Evolutionary conservation across 2,113 vertebrate genomes (phyloP), one percentile per base, ranked within the genome.

Genomic region (Rhabdomys dilectus): DNA sequence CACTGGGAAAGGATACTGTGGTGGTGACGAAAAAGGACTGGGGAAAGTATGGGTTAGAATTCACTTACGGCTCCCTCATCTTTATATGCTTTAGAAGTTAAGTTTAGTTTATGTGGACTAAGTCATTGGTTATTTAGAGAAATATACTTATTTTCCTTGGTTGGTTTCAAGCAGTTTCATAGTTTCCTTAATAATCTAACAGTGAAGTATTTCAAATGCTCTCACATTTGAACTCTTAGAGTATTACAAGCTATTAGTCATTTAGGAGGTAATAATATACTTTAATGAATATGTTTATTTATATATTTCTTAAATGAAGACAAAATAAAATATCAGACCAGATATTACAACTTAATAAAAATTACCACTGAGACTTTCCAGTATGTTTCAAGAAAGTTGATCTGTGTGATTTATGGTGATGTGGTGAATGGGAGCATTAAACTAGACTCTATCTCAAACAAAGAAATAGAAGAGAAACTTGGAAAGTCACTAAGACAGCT

Each of bases 211-310:
- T 36, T 82, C 16, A 39, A 13, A 22, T 11, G 10, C 4, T n/a
- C 21, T 76, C n/a, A 56, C 22, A 48, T 68, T 68, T 51, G 70
- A 72, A 42, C 60, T 7, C 91, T 72, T 72, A 13, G 15, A 80
- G 78, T 58, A 58, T n/a, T 19, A 77, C 45, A 17, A 45, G 48
- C 89, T 53, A 39, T 17, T 80, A 58, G 51, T 64, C 58, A 60
- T 60, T 60, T 88, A 11, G 48, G n/a, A 2, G n/a, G 73, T 6
- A 34, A 86, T 16, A 66, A 66, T 64, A 39, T 91, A 91, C 96
- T 98, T 98, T 98, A 98, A 98, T 98, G 98, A 97, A 98, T 98
- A 1, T 1, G 53, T 24, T 88, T 98, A 97, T 98, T 98, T 98
- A 97, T 98, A 98, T 98, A 98, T 98, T 96, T 98, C 98, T 97